A percentile compares a stretch with the other conserved stretches of the same genome.
These are phyloP conservation scores for Himalopsyche tibetana DNA, from an alignment of 2,888 invertebrate genomes.

Conservation along the genomic window DNA sequence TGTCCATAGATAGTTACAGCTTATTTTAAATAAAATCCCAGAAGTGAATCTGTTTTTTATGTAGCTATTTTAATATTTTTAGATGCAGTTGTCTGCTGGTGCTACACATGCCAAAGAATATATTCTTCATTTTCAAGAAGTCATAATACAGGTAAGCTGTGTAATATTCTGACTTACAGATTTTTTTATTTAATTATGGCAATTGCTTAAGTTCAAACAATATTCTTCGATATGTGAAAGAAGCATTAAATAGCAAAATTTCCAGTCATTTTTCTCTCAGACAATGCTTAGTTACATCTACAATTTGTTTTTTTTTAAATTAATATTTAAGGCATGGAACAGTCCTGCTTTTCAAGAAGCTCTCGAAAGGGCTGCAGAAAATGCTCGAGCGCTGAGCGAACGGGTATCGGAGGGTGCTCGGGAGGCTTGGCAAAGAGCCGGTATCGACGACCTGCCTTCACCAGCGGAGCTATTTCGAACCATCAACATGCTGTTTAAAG, in stretches of 20 bases:
- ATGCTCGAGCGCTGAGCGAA: conserved; percentile 46
- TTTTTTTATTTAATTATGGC: background rate
- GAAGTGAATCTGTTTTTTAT: background rate
- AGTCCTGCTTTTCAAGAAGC: conserved; percentile 63
- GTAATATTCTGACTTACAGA: background rate
- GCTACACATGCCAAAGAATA: conserved; percentile 57
- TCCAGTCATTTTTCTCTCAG: too few relatives aligned
- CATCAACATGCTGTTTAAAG: conserved; percentile 70
- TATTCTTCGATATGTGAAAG: background rate
- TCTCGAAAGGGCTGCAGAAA: conserved; percentile 52
- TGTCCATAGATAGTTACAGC: too few relatives aligned
- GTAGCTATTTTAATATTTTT: conserved; percentile 3
- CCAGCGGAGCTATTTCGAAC: conserved; percentile 55
- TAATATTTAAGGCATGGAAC: conserved; percentile 60
- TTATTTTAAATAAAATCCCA: too few relatives aligned
- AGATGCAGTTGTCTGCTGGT: conserved; percentile 60
- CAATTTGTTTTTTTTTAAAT: background rate
- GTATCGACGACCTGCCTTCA: conserved; percentile 61
- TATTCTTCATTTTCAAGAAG: conserved; percentile 57
- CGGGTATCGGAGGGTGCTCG: conserved; percentile 53
- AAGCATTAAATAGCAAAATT: too few relatives aligned
- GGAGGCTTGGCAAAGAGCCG: conserved; percentile 56
- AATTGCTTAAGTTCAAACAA: background rate
- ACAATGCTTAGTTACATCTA: too few relatives aligned
- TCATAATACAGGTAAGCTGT: conserved; percentile 57